These are phyloP conservation scores for Corvus hawaiiensis DNA, from an alignment of 2,113 vertebrate species.

Conservation along the genomic window DNA sequence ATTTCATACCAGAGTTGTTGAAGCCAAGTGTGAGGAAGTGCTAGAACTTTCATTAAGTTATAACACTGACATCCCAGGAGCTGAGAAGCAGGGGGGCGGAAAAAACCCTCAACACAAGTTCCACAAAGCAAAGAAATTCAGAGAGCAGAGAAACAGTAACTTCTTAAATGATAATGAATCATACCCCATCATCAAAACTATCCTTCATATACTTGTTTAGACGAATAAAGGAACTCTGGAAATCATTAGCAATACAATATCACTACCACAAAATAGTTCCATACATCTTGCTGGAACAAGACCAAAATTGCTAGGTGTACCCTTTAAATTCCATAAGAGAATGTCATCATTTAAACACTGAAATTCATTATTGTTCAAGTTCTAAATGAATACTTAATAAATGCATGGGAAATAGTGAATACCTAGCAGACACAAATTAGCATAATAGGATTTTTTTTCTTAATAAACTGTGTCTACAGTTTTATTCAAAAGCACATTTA, in stretches of 20 bases:
- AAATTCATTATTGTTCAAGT: neutral
- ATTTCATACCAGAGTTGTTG: neutral
- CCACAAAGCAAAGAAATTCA: neutral
- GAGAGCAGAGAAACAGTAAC: neutral
- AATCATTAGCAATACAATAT: neutral
- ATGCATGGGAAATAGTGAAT: neutral
- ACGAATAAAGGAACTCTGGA: neutral
- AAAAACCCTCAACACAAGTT: neutral
- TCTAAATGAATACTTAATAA: neutral
- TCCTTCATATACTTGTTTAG: neutral
- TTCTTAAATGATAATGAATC: neutral
- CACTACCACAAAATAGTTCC: neutral
- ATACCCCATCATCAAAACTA: neutral
- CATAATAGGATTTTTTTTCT: neutral
- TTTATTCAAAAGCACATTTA: neutral
- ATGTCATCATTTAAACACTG: neutral
- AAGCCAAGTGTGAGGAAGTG: neutral
- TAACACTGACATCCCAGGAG: neutral
- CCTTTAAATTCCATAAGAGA: neutral
- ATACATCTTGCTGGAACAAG: neutral
- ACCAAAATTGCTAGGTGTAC: neutral
- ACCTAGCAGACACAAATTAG: neutral
- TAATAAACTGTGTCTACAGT: neutral
- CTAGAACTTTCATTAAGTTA: slow-evolving; percentile 23
- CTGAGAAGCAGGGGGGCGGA: neutral